Evolutionary conservation across 2,113 vertebrate genomes (phyloP).

Genomic region (Hydrochoerus hydrochaeris): DNA sequence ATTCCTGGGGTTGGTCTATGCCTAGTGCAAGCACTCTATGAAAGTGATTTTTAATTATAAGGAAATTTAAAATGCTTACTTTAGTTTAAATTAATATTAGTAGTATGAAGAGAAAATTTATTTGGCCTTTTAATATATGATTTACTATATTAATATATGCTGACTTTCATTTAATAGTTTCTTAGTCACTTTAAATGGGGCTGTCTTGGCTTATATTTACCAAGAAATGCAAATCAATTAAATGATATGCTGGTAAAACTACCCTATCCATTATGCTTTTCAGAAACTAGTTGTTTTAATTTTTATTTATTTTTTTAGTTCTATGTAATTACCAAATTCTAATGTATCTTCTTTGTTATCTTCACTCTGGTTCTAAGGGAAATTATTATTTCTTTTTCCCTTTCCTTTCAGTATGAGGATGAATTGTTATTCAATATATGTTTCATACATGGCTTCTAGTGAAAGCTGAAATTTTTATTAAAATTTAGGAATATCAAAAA

Average conservation of each 20-base stretch:
- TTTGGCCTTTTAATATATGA: not conserved
- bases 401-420: not conserved
- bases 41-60: not conserved
- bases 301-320: not conserved
- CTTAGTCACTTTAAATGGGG: not conserved
- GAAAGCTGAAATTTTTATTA: not conserved
- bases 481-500: not conserved
- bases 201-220: not conserved
- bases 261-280: constrained; percentile 2
- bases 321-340: not conserved
- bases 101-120: not conserved
- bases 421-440: not conserved
- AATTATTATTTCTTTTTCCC: not conserved
- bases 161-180: not conserved
- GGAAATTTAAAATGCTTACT: not conserved
- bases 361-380: not conserved
- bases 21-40: not conserved
- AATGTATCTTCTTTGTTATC: not conserved
- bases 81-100: constrained; percentile 1
- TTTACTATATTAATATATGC: not conserved
- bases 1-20: not conserved
- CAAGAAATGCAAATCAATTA: not conserved
- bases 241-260: not conserved
- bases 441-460: not conserved
- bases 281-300: not conserved